A percentile compares a stretch with the other conserved stretches of the same genome.
phyloP scores from a whole-genome alignment of 2,888 invertebrate species.

The Chrysolina oricalcia region DNA sequence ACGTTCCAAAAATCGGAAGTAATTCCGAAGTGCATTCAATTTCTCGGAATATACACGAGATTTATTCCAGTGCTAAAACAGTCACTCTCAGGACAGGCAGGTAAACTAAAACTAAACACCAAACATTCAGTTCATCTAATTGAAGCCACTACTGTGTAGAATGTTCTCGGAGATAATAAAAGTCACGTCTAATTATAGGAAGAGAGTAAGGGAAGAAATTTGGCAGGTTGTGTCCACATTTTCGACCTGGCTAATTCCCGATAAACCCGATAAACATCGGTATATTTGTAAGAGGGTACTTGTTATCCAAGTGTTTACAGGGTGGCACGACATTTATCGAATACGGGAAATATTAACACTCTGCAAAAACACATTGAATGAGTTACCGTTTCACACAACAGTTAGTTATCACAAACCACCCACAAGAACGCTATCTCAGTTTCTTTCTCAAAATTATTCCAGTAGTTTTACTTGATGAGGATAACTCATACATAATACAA shows the following conservation, averaged over 20 bases:
- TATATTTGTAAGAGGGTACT: not conserved
- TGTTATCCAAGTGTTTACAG: too few relatives aligned
- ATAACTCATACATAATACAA: too few relatives aligned
- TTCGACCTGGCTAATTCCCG: constrained; percentile 14
- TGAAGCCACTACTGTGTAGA: constrained; percentile 66
- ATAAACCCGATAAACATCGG: not conserved
- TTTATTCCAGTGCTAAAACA: constrained; percentile 19
- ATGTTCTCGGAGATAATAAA: constrained; percentile 42
- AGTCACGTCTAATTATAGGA: constrained; percentile 53
- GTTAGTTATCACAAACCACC: too few relatives aligned
- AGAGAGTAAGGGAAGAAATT: constrained; percentile 38
- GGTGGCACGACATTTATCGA: too few relatives aligned
- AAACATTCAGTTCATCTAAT: constrained; percentile 62
- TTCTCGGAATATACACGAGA: not conserved
- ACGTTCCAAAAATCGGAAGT: constrained; percentile 19
- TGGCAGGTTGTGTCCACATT: constrained; percentile 32
- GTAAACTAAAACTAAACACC: constrained; percentile 58
- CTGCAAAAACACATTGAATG: too few relatives aligned
- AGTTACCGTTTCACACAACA: too few relatives aligned
- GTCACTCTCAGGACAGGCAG: constrained; percentile 13
- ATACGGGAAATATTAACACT: too few relatives aligned
- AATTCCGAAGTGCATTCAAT: not conserved
- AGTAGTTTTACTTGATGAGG: too few relatives aligned
- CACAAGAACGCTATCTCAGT: too few relatives aligned
- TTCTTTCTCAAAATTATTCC: too few relatives aligned